Base-by-base conservation (phyloP, 2,888 invertebrate species). In the Apodemia zela region DNA sequence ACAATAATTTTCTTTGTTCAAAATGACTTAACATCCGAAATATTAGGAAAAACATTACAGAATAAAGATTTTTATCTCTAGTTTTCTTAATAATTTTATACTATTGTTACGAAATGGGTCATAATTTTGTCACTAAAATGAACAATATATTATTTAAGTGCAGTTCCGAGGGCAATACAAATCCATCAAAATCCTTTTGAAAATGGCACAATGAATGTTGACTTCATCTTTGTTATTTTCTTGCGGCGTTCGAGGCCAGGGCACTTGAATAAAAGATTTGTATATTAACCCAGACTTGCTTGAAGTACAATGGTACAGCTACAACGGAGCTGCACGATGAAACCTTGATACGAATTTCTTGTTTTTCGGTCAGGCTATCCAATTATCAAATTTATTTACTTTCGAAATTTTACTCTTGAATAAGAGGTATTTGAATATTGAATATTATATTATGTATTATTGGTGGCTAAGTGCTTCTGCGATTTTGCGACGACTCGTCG, bases 191-290 rank as follows among this genome's bases (percentile, higher is more conserved):
- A 86, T 81, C 79, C 83, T 82, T 86, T 89, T 86, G 84, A 88
- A 80, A 81, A 74, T 72, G 73, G 75, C 74, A 90, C 89, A 89
- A 89, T 89, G 86, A 85, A 79, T 78, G 84, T 81, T 82, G 82
- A 82, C 80, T 85, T 77, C 84, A 84, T 85, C 81, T 86, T 82
- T 85, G 79, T 85, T 87, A 86, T 87, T 87, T 84, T 85, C 84
- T 87, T 86, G 81, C 75, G 78, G 79, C 78, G 80, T 84, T 84
- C 75, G 81, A 80, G 85, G 76, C 82, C 82, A 79, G 78, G 76
- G 84, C 84, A 87, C 85, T 87, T 89, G 89, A 89, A 90, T 89
- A 90, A 90, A 89, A 89, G 87, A 89, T 89, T 86, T 83, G 83
- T 82, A 82, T 85, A 87, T 88, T 86, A 87, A 87, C 80, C 84